Conservation (phyloP, 2,888 invertebrate species). For the Machimus atricapillus region DNA sequence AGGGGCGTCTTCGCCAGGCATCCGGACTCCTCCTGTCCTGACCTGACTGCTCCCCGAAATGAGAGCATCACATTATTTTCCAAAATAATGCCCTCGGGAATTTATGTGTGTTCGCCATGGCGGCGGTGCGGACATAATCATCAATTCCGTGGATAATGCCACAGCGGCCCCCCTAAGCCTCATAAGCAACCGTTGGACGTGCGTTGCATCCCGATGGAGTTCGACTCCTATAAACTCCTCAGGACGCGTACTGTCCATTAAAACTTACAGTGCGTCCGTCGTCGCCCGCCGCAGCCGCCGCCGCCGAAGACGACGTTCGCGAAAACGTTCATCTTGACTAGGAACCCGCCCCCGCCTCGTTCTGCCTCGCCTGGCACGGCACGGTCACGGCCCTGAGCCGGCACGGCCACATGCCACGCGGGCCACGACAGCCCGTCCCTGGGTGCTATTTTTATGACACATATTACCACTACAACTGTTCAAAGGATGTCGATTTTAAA, state of each 20-base stretch:
- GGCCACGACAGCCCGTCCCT: conserved; percentile 15
- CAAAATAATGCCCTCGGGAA: conserved; percentile 45
- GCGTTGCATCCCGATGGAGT: conserved; percentile 44
- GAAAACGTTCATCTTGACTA: neutral
- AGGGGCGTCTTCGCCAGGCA: neutral
- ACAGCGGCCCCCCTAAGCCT: neutral
- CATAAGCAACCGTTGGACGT: conserved; percentile 42
- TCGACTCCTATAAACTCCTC: neutral
- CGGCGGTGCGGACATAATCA: conserved; percentile 24
- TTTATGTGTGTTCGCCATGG: conserved; percentile 38
- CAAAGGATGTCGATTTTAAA: conserved; percentile 48
- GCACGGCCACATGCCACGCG: neutral
- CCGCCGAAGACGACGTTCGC: neutral
- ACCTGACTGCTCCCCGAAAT: neutral
- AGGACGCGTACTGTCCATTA: conserved; percentile 34
- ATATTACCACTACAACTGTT: conserved; percentile 40
- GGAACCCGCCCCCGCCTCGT: neutral
- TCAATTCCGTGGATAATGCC: conserved; percentile 35
- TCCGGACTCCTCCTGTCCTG: neutral
- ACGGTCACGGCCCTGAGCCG: neutral
- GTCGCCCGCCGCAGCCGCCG: no score
- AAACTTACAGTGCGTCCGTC: conserved; percentile 33
- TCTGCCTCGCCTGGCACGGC: neutral
- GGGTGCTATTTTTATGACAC: conserved; percentile 43
- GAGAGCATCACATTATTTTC: conserved; percentile 29